These are phyloP conservation scores for Anagyrus pseudococci DNA, from an alignment of 2,888 invertebrate genomes.

Conservation along the genomic window DNA sequence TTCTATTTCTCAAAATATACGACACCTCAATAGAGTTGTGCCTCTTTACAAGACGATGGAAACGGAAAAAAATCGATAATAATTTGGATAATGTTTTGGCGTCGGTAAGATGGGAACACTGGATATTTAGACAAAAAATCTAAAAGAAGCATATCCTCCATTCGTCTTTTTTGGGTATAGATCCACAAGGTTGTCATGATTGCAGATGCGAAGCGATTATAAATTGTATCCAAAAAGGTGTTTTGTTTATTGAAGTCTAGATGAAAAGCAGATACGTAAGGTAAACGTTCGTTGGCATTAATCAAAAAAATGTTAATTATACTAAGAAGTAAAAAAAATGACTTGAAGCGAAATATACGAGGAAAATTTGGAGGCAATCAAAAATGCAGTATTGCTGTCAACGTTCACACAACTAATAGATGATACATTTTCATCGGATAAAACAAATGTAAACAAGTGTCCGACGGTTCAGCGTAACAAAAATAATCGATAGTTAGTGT, in stretches of 20 bases:
- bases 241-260: constrained; percentile 41
- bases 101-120: constrained; percentile 54
- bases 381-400: constrained; percentile 26
- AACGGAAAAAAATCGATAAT: constrained; percentile 9
- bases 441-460: constrained; percentile 17
- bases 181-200: constrained; percentile 44
- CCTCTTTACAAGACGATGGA: constrained; percentile 5
- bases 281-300: constrained; percentile 46
- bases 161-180: constrained; percentile 50
- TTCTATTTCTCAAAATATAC: constrained; percentile 24
- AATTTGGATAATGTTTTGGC: constrained; percentile 35
- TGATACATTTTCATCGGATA: constrained; percentile 23
- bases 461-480: constrained; percentile 31
- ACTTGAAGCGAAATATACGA: constrained; percentile 33
- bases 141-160: constrained; percentile 56
- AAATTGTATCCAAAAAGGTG: constrained; percentile 43
- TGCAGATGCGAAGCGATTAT: constrained; percentile 16
- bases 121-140: constrained; percentile 43
- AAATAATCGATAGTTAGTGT: constrained; percentile 11
- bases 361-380: constrained; percentile 22
- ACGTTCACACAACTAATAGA: constrained; percentile 23
- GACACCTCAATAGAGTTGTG: constrained; percentile 12
- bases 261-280: constrained; percentile 39
- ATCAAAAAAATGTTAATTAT: constrained; percentile 47
- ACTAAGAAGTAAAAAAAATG: too few species aligned